phyloP scores from a whole-genome alignment of 2,888 invertebrate species.

The Pristionchus fissidentatus region DNA sequence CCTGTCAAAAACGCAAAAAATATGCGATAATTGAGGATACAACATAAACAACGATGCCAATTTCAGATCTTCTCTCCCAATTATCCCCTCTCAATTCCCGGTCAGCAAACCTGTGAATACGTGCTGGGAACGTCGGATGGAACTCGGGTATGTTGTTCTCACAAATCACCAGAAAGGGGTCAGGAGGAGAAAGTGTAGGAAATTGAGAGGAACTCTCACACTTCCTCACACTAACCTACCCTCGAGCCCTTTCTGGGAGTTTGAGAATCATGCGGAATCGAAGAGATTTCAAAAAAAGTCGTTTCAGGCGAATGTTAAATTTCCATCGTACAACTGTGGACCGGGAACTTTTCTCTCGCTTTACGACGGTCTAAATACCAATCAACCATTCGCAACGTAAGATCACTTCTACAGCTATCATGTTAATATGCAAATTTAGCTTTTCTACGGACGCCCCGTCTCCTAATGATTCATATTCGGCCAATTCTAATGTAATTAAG shows the following conservation, averaged over 20 bases:
- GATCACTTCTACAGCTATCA: neutral
- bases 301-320: neutral
- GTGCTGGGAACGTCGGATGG: neutral
- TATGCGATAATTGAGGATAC: too few relatives aligned
- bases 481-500: neutral
- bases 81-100: neutral
- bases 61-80: constrained; percentile 4
- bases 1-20: neutral
- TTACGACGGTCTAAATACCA: neutral
- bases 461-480: neutral
- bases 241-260: too few relatives aligned
- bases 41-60: neutral
- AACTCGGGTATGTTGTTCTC: neutral
- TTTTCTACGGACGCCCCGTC: neutral
- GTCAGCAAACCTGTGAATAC: constrained; percentile 1
- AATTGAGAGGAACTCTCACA: too few relatives aligned
- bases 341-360: neutral
- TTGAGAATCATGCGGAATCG: too few relatives aligned
- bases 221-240: too few relatives aligned
- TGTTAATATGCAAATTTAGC: neutral
- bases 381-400: neutral
- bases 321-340: neutral
- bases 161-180: neutral
- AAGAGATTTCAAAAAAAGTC: too few relatives aligned
- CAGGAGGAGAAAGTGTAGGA: too few relatives aligned